Evolutionary conservation across 2,113 vertebrate genomes (phyloP).

Genomic region (Calypte anna): DNA sequence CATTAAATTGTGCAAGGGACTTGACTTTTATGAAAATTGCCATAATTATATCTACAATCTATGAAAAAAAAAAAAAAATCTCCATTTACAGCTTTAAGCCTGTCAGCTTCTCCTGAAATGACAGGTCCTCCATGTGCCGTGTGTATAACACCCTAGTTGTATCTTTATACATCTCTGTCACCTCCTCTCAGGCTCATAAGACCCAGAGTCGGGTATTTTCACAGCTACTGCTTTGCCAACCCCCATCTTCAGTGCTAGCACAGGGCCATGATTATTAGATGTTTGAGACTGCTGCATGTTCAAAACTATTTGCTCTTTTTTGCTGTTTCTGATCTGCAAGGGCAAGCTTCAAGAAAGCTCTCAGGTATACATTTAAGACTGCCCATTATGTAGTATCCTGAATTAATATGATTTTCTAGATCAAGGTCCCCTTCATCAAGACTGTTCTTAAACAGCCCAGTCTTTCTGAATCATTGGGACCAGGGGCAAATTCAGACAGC

Average conservation of each 20-base stretch:
- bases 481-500: neutral
- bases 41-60: slow-evolving; percentile 28
- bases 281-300: neutral
- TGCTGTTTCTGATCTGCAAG: neutral
- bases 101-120: slow-evolving; percentile 41
- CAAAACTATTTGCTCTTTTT: neutral
- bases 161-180: slow-evolving; percentile 55
- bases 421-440: neutral
- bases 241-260: neutral
- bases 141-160: slow-evolving; percentile 49
- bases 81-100: slow-evolving; percentile 11
- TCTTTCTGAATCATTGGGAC: neutral
- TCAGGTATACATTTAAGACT: neutral
- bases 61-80: neutral
- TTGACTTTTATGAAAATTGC: slow-evolving; percentile 29
- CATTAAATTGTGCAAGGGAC: neutral
- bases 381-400: neutral
- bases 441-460: neutral
- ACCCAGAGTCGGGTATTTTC: slow-evolving; percentile 29
- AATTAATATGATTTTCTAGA: neutral
- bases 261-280: neutral
- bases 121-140: slow-evolving; percentile 15
- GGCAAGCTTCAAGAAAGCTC: neutral
- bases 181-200: slow-evolving; percentile 51
- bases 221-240: neutral